phyloP scores from a whole-genome alignment of 92 coral and sea anemone species.

The Phenganax marumi region DNA sequence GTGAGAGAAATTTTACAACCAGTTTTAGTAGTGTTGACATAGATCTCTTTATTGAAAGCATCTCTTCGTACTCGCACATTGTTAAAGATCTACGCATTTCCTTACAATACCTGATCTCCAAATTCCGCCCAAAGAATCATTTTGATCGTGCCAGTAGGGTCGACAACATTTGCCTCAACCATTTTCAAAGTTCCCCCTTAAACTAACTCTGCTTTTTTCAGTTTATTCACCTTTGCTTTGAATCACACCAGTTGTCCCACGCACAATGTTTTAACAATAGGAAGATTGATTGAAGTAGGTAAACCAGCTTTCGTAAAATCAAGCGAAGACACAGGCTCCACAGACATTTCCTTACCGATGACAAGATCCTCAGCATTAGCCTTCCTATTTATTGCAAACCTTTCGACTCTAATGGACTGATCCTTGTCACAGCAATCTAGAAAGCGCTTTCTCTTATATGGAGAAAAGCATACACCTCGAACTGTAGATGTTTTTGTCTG shows the following conservation, averaged over 20 bases:
- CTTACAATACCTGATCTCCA: slow-evolving; percentile 35
- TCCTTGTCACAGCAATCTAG: slow-evolving; percentile 19
- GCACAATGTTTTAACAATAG: slow-evolving; percentile 31
- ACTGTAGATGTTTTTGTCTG: slow-evolving; percentile 32
- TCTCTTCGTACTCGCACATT: slow-evolving; percentile 59
- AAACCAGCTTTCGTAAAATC: slow-evolving; percentile 37
- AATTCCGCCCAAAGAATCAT: slow-evolving; percentile 29
- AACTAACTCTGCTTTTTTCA: slow-evolving; percentile 19
- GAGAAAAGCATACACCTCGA: slow-evolving; percentile 37
- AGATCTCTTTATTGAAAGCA: slow-evolving; percentile 38
- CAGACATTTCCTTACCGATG: slow-evolving; percentile 16
- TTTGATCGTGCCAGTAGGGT: slow-evolving; percentile 42
- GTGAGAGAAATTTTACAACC: slow-evolving; percentile 49
- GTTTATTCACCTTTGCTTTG: slow-evolving; percentile 51
- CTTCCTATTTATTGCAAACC: slow-evolving; percentile 18
- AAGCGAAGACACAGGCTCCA: slow-evolving; percentile 26
- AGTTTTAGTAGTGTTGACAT: slow-evolving; percentile 56
- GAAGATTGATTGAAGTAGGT: slow-evolving; percentile 45
- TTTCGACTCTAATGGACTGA: slow-evolving; percentile 27
- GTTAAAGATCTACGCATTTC: slow-evolving; percentile 49
- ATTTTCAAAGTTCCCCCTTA: slow-evolving; percentile 17
- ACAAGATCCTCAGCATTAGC: slow-evolving; percentile 35
- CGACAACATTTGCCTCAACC: slow-evolving; percentile 41
- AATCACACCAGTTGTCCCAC: slow-evolving; percentile 57
- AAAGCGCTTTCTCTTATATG: slow-evolving; percentile 27